Conservation (phyloP, 2,113 vertebrate species). For the Cnemophilus loriae region DNA sequence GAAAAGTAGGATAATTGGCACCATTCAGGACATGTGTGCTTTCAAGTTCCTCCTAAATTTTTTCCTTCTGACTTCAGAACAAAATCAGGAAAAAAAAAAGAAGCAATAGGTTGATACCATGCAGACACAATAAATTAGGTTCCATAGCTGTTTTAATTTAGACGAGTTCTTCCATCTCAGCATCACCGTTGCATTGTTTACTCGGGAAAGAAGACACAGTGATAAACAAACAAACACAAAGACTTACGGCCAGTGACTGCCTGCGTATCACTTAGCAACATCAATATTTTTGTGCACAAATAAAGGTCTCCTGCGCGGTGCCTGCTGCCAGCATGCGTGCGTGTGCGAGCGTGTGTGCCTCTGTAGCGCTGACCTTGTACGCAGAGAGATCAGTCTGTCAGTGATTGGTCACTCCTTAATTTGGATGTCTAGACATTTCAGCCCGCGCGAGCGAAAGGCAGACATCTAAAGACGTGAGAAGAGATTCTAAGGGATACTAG, state of each 20-base stretch:
- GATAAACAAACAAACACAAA: conserved; percentile 69
- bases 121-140: conserved; percentile 44
- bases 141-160: conserved; percentile 32
- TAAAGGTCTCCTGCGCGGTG: conserved; percentile 54
- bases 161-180: background rate
- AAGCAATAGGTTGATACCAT: background rate
- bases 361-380: conserved; percentile 52
- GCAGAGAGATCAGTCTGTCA: conserved; percentile 20
- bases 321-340: conserved; percentile 20
- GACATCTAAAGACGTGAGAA: conserved; percentile 67
- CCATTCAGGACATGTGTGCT: background rate
- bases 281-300: conserved; percentile 76
- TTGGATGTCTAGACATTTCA: conserved; percentile 72
- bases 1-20: background rate
- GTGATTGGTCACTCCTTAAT: conserved; percentile 70
- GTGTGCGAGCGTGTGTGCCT: background rate
- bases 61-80: background rate
- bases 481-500: conserved; percentile 59
- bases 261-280: conserved; percentile 71
- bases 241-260: conserved; percentile 10
- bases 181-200: conserved; percentile 61
- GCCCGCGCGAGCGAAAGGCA: conserved; percentile 46
- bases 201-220: background rate
- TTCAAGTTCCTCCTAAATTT: background rate
- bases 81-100: background rate